These are phyloP conservation scores for Hippocampus comes DNA, from an alignment of 2,113 vertebrate genomes.

Conservation along the genomic window DNA sequence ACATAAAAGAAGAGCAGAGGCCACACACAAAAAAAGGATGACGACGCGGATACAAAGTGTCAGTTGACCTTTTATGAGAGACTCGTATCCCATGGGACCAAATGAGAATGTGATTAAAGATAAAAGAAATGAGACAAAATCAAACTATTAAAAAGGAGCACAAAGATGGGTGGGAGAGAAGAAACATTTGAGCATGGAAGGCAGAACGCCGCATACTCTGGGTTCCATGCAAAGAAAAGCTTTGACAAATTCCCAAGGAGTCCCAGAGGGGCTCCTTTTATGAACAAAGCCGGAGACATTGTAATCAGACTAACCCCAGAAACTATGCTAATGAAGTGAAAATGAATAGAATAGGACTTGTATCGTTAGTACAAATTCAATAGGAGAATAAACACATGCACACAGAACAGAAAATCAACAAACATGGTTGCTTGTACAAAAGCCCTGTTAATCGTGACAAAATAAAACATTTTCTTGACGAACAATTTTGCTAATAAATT, in stretches of 20 bases:
- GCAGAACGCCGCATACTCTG: not conserved
- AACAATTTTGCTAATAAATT: too few relatives aligned
- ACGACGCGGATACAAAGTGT: conserved; percentile 8
- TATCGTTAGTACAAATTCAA: not conserved
- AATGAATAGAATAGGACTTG: conserved; percentile 4
- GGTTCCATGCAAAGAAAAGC: conserved; percentile 2
- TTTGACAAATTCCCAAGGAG: conserved; percentile 3
- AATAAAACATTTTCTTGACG: too few relatives aligned
- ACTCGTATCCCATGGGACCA: conserved; percentile 2
- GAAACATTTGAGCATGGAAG: not conserved
- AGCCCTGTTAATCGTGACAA: not conserved
- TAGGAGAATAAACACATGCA: not conserved
- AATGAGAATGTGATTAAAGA: conserved; percentile 2
- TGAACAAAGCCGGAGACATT: conserved; percentile 5
- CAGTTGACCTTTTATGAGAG: conserved; percentile 28
- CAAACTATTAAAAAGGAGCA: not conserved
- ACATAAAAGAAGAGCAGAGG: conserved; percentile 21
- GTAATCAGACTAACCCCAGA: not conserved
- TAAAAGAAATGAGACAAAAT: conserved; percentile 3
- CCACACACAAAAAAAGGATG: conserved; percentile 10
- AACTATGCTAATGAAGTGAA: conserved; percentile 6
- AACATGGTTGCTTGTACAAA: not conserved
- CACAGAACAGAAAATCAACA: not conserved
- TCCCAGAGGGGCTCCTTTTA: not conserved
- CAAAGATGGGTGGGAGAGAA: not conserved